Evolutionary conservation across 2,888 invertebrate genomes (phyloP).

Genomic region (Caenorhabditis becei): DNA sequence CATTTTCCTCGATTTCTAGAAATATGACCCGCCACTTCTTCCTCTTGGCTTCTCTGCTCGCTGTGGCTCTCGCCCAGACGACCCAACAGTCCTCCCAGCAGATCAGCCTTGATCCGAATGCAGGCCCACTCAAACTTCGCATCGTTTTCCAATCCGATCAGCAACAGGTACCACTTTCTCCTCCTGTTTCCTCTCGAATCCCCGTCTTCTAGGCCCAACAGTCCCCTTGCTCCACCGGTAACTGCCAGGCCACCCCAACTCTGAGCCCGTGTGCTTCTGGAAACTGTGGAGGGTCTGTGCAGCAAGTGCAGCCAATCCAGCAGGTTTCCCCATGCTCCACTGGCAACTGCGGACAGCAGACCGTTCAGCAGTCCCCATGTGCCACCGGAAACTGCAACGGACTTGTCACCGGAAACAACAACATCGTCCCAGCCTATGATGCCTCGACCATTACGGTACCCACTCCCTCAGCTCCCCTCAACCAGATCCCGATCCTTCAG

Average conservation of each 20-base stretch:
- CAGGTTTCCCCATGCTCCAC: conserved; percentile 44
- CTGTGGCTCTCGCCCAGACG: conserved; percentile 34
- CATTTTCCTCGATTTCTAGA: conserved; percentile 14
- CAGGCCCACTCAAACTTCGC: conserved; percentile 52
- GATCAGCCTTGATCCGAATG: conserved; percentile 49
- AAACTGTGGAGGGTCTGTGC: conserved; percentile 32
- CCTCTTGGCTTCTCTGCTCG: conserved; percentile 37
- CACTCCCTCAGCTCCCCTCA: background rate
- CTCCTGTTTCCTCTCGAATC: background rate
- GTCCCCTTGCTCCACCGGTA: conserved; percentile 29
- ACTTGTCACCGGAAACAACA: conserved; percentile 25
- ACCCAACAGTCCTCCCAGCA: conserved; percentile 36
- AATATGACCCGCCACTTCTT: conserved; percentile 26
- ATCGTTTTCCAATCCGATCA: conserved; percentile 60
- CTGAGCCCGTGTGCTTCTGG: conserved; percentile 38
- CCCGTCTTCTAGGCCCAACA: conserved; percentile 17
- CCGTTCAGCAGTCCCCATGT: conserved; percentile 36
- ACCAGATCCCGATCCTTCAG: conserved; percentile 8
- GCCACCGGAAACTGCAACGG: conserved; percentile 53
- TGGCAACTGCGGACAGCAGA: conserved; percentile 51
- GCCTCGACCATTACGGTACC: conserved; percentile 37
- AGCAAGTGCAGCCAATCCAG: conserved; percentile 22
- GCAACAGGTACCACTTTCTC: conserved; percentile 19
- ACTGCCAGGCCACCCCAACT: conserved; percentile 11
- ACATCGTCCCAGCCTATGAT: conserved; percentile 46